Evolutionary conservation across 2,113 vertebrate species (phyloP), one percentile per base, ranked within the genome.

Genomic region (Alosa alosa): DNA sequence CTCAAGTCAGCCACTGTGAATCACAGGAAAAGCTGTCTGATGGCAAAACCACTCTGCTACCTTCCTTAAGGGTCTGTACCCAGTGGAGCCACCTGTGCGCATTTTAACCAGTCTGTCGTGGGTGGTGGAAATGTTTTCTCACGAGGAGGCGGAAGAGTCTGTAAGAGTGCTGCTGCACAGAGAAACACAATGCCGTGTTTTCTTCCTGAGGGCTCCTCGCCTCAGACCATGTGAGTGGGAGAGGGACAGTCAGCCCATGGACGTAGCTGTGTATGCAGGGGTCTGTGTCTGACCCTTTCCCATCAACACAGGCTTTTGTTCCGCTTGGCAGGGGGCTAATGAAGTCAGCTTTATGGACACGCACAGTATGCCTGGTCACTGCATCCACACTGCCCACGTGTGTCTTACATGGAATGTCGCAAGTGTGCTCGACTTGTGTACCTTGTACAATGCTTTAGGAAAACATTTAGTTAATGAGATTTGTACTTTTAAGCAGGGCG

Each of bases 281-380:
- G 68, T 36, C 68, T 64, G 60, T n/a, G 13, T 0, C 68, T 31
- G n/a, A 75, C 68, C 31, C 25, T 36, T 75, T 36, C n/a, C 68
- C 25, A 75, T 75, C 68, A 75, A 75, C 68, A 75, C 68, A 31
- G 25, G 25, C 68, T 36, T 75, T 75, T 75, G 68, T 75, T 75
- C 68, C 36, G 68, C 68, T 75, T 8, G n/a, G 60, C 60, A 64
- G 60, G 22, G 60, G 22, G 3, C 60, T 64, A 64, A 25, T 25
- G 60, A 64, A 64, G 60, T 64, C 68, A 75, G 68, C 25, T 3
- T 8, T 15, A 75, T 39, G 31, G 8, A 8, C 68, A 68, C 22
- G 31, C 60, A 31, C 68, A 75, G 68, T 75, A 31, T 31, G 68
- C 68, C 68, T 75, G 8, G 9, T 25, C 31, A 39, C 13, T 36